Base-by-base conservation (phyloP, 2,797 vertebrate genomes). In the Poecilia wingei region DNA sequence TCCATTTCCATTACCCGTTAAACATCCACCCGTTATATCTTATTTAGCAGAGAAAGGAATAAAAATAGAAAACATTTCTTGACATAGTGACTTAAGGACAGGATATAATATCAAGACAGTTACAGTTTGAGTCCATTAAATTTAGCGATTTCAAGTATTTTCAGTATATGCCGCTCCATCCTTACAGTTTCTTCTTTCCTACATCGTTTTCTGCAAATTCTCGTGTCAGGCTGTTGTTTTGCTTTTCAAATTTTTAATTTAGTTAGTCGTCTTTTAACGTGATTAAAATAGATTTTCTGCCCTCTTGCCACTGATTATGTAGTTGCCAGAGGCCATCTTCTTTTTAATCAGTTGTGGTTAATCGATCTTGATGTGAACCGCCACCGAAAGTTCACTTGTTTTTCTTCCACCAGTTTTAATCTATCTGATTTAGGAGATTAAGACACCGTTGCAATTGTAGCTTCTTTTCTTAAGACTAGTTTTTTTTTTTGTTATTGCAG, bases 141-240 rank as follows among this genome's bases (percentile, higher is more conserved):
- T 12, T 70, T 1, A 25, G 73, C 22, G 13, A 51, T 12, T 68
- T 51, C 22, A 36, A 46, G 76, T 69, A 31, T 74, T 79, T 82
- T 4, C 55, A 43, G 74, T 53, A 3, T 69, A 51, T 72, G 55
- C n/a, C 51, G 22, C 25, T 79, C 45, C 53, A 41, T 45, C 4
- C 10, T 80, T 59, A 59, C 8, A 74, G 7, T 71, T 81, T 61
- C 3, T 47, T 61, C 28, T 9, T 45, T 53, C 53, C 12, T 82
- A 88, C 80, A 82, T 55, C 81, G 77, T 86, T 77, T 81, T 83
- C 43, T 36, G 83, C 64, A 81, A 77, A 75, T 81, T 79, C 57
- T 83, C 68, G 72, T 33, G 77, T 55, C 13, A 18, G 25, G 43
- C 43, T 46, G 41, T 28, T 71, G n/a, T 71, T 71, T 14, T 16